These are phyloP conservation scores for Chiloscyllium plagiosum DNA, from an alignment of 2,113 vertebrate species.

Conservation along the genomic window DNA sequence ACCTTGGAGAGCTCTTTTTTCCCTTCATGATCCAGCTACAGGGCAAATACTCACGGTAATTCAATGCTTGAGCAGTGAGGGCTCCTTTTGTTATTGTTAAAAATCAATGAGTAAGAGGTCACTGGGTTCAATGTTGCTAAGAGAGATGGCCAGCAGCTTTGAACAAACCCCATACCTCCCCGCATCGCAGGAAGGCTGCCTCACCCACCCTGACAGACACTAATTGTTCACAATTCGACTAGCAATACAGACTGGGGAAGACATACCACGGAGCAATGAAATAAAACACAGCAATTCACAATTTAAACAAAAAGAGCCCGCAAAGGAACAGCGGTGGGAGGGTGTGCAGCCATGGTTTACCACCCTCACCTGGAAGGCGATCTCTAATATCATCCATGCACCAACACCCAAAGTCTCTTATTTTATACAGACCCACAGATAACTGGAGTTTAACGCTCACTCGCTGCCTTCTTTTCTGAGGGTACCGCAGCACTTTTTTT, in stretches of 20 bases:
- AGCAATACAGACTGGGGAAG: background rate
- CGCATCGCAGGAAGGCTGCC: background rate
- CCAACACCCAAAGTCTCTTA: background rate
- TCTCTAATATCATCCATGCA: background rate
- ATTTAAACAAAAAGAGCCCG: background rate
- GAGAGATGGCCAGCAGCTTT: background rate
- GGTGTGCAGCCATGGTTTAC: background rate
- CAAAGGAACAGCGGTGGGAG: background rate
- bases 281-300: background rate
- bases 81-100: background rate
- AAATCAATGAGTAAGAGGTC: background rate
- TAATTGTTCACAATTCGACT: background rate
- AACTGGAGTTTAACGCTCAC: background rate
- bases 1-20: constrained; percentile 20
- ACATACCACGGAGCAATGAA: background rate
- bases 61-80: background rate
- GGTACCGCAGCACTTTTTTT: background rate
- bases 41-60: background rate
- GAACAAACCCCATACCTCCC: background rate
- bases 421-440: background rate
- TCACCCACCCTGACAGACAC: background rate
- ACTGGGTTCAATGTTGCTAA: background rate
- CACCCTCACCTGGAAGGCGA: background rate
- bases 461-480: background rate
- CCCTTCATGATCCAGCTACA: background rate